Evolutionary conservation across 2,113 vertebrate genomes (phyloP).

Genomic region (Sphyrna mokarran): DNA sequence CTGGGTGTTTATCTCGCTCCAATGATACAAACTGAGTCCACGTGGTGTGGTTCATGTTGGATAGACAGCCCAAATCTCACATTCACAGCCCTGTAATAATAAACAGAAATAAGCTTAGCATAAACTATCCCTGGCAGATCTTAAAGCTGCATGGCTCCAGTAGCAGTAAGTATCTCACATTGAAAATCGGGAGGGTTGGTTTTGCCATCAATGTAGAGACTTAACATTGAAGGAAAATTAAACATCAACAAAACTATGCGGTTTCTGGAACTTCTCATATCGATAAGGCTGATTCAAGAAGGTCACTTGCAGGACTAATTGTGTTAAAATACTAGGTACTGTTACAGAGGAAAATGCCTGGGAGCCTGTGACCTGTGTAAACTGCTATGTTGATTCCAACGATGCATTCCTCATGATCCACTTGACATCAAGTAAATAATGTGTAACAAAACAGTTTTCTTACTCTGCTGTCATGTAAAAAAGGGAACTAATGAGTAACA

Average conservation of each 20-base stretch:
- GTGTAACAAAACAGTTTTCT: background rate
- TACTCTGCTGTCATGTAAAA: conserved; percentile 7
- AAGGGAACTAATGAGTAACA: background rate
- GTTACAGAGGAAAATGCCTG: background rate
- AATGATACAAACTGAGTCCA: background rate
- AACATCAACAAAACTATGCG: background rate
- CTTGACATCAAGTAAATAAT: conserved; percentile 3
- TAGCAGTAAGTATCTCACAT: background rate
- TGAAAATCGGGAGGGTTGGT: background rate
- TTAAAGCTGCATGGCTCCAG: no score
- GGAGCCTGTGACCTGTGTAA: background rate
- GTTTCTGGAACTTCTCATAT: background rate
- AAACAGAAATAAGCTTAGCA: background rate
- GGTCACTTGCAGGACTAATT: background rate
- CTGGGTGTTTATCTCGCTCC: background rate
- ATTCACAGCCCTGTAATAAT: background rate
- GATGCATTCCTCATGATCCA: conserved; percentile 8
- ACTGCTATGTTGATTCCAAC: conserved; percentile 24
- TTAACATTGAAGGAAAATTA: background rate
- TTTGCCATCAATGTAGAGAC: background rate
- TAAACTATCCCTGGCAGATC: background rate
- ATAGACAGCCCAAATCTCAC: background rate
- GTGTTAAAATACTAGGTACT: background rate
- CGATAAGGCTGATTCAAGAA: background rate
- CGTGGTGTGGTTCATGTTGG: background rate